Evolutionary conservation across 2,888 invertebrate species (phyloP).

Genomic region (Lasioglossum leucozonium): DNA sequence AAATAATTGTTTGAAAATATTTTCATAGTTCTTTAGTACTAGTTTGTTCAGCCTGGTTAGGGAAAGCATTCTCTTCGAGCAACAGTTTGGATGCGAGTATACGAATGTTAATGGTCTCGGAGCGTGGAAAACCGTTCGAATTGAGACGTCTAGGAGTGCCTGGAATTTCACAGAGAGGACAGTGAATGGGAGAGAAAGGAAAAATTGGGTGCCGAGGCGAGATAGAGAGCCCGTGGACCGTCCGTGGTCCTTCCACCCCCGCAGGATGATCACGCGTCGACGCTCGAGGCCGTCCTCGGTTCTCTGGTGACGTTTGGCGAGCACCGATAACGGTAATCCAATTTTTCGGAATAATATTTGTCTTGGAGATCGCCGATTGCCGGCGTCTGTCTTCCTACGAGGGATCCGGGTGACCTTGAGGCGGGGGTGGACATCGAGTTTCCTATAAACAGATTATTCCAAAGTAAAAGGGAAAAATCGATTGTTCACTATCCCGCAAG

Average conservation of each 20-base stretch:
- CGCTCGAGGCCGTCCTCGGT: constrained; percentile 31
- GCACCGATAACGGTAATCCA: constrained; percentile 83
- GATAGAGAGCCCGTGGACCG: constrained; percentile 46
- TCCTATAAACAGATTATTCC: not conserved
- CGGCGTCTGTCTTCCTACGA: not conserved
- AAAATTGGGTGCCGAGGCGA: constrained; percentile 54
- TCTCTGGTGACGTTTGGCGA: constrained; percentile 71
- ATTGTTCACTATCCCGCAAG: not conserved
- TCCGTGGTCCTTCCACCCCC: constrained; percentile 33
- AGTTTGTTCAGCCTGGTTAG: not conserved
- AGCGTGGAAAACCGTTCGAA: not conserved
- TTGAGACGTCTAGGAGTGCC: constrained; percentile 21
- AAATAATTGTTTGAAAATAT: not conserved
- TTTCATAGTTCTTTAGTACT: too few relatives aligned
- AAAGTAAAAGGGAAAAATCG: not conserved
- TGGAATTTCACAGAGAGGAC: not conserved
- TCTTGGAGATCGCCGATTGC: constrained; percentile 81
- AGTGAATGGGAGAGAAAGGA: constrained; percentile 31
- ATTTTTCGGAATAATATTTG: constrained; percentile 84
- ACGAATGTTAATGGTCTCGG: constrained; percentile 8
- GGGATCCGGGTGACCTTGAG: constrained; percentile 16
- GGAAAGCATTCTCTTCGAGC: not conserved
- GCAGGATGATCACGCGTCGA: constrained; percentile 19
- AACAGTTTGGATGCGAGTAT: constrained; percentile 15
- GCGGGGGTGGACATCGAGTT: not conserved